Percentiles rank a stretch among this genome's conserved stretches.
Evolutionary conservation across 1,140 invertebrate genomes (phyloP).

Genomic region (Ladona fulva): DNA sequence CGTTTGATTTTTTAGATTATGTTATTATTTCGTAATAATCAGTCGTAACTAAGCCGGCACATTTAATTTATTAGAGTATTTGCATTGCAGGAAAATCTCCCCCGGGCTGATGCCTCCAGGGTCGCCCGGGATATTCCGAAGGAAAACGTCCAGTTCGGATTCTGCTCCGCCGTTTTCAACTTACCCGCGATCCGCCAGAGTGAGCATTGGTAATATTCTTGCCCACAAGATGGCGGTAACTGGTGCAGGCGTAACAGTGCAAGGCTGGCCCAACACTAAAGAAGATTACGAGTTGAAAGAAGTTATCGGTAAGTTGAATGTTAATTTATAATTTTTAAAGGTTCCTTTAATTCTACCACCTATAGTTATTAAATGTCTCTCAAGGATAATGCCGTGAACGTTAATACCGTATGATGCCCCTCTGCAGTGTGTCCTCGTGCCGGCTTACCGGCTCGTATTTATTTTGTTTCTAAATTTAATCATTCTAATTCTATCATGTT

Average conservation of each 20-base stretch:
- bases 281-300: conserved; percentile 91
- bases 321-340: not conserved
- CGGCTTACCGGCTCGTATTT: not conserved
- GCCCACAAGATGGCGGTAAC: conserved; percentile 60
- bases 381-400: not conserved
- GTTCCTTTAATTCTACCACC: not conserved
- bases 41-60: no score
- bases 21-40: not conserved
- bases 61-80: not conserved
- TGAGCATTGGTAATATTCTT: conserved; percentile 47
- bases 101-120: conserved; percentile 51
- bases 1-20: not conserved
- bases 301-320: conserved; percentile 72
- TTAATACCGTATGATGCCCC: not conserved
- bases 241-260: conserved; percentile 45
- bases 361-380: not conserved
- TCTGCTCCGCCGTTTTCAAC: conserved; percentile 23
- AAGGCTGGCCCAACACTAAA: conserved; percentile 81
- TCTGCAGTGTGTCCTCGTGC: not conserved
- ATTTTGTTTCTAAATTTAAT: no score
- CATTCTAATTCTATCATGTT: no score
- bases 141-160: conserved; percentile 44
- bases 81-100: conserved; percentile 45
- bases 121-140: conserved; percentile 53
- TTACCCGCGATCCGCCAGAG: conserved; percentile 22